Base-by-base conservation (phyloP, 2,113 vertebrate genomes). In the Ptilonorhynchus violaceus region DNA sequence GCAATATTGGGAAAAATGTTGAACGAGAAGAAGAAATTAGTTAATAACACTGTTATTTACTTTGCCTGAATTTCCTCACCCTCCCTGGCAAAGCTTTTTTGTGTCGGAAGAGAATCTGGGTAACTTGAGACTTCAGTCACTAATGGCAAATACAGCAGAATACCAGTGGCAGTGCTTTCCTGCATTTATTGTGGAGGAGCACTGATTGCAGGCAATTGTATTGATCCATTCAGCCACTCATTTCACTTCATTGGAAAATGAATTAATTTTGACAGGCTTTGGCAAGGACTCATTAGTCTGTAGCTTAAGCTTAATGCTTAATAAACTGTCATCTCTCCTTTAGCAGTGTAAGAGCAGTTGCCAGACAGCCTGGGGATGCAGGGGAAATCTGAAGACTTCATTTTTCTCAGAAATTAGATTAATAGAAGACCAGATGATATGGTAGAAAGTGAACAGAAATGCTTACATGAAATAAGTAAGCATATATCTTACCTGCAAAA, bases 261-360 rank as follows among this genome's bases (percentile, higher is more conserved):
- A 91, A 94, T 95, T 93, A 41, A 85, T 96, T 94, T 74, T 96
- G 93, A 94, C 91, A 95, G 94, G 33, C 62, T 97, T 91, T 97
- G 90, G 93, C 88, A 92, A 75, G 88, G 94, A 85, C 24, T 92
- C n/a, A 72, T 82, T 93, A 81, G n/a, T 42, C 81, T 87, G 63
- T 63, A 96, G 62, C 76, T 86, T 91, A 93, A 96, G 62, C 76
- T 86, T 91, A 93, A 35, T 55, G 80, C 73, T 89, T 95, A 95
- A 93, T 87, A 95, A 96, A 82, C 82, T 93, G 85, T 94, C 88
- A 95, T 95, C 58, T 88, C 63, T 25, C 28, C 55, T 92, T 95
- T 92, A 88, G 60, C 1, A 5, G 66, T 75, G 37, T 60, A 93
- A 52, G 53, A 77, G 22, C 56, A 42, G 46, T 46, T 88, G 53